Base-by-base conservation (phyloP, 2,888 invertebrate species). In the Monochamus alternatus region DNA sequence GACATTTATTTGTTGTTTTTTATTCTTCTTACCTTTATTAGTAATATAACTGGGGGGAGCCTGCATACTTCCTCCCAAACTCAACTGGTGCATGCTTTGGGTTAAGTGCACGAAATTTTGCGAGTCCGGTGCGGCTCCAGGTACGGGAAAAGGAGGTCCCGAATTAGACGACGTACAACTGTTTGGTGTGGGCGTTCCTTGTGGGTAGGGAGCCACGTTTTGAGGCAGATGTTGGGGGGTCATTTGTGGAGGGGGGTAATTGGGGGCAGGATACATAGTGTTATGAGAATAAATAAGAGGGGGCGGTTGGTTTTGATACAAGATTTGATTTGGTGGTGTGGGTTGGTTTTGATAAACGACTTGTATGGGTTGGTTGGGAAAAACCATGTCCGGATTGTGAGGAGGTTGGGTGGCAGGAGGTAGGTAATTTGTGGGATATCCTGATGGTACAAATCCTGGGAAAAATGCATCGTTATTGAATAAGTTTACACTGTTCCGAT, bases 211-310 rank as follows among this genome's bases (percentile, higher is more conserved):
- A 3, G 81, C 74, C 8, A 82, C 62, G n/a, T 52, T 73, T 65
- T 79, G 83, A 5, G 73, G 44, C 43, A 66, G 30, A 12, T 59
- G 68, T 59, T 73, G 76, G 4, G 74, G 44, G 10, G 47, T 51
- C 58, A 73, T 64, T 47, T 74, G 77, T 14, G 70, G 74, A 0
- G 71, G 73, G 1, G 62, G 76, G 71, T 72, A 74, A 3, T 44
- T 62, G 9, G 75, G 32, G 44, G 75, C 10, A 12, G 67, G 47
- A 72, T 78, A 83, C 3, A 81, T 71, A 10, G 84, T 79, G 73
- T 83, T 84, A 60, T 82, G 87, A 10, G 87, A 75, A 75, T 87
- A 88, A 43, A 88, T 78, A 32, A 89, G 73, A 14, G 83, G 83
- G n/a, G 83, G 83, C 71, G 86, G 76, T 79, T 84, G 79, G 75